Base-by-base conservation (phyloP, 2,797 vertebrate species). In the Gorsachius magnificus region DNA sequence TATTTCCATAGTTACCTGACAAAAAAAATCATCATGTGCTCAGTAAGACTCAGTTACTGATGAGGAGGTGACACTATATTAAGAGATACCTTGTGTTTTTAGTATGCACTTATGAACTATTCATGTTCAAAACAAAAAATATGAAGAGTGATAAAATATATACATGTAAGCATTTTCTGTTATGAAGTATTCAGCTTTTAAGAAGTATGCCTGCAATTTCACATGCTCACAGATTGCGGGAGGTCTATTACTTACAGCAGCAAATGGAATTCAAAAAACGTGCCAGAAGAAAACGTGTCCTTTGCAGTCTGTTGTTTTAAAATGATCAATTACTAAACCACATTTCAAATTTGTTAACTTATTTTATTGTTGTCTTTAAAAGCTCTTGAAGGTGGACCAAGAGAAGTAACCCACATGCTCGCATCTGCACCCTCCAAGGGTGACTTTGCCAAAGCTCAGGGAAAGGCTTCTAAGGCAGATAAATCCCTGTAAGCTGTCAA, bases 1-100 rank as follows among this genome's bases (percentile, higher is more conserved):
- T 14, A 33, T 85, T 80, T 65, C 63, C 51, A 91, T 63, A 77
- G 83, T 83, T 90, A 93, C 94, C 94, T 60, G 75, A 57, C 50
- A 38, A 70, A 94, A 46, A 18, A 5, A 9, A 54, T 63, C 25
- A 31, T 69, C 14, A 1, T 8, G 25, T 54, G 22, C 43, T 84
- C 64, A 70, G 83, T 31, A 53, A 66, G 82, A 11, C 7, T 69
- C 51, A 38, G 65, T 7, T 43, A 2, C 36, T 20, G 38, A 33
- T 58, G 74, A 82, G 61, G n/a, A 72, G 19, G 19, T 58, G 80
- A 60, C 8, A 11, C 12, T 28, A 5, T 3, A 45, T 31, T 16
- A 5, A 70, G 86, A 87, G 79, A 33, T 79, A 21, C 43, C 41
- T 68, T 16, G 20, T 80, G 53, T n/a, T 53, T 89, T 87, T 81